These are phyloP conservation scores for Lycorma delicatula DNA, from an alignment of 1,140 invertebrate species.

Conservation along the genomic window DNA sequence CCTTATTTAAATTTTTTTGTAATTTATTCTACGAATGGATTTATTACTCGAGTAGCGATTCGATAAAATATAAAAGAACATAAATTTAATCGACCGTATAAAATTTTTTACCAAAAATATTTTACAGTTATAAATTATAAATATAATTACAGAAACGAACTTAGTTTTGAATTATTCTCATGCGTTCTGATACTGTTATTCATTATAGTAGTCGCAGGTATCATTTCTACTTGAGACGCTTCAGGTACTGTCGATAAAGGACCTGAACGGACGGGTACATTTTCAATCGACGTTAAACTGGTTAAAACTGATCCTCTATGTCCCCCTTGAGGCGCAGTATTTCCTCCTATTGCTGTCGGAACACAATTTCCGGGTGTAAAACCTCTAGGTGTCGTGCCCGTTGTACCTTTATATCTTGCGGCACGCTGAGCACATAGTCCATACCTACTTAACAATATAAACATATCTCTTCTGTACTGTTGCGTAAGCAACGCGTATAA, in stretches of 20 bases:
- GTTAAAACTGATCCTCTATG: background rate
- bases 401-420: slow-evolving; percentile 22
- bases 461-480: slow-evolving; percentile 49
- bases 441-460: slow-evolving; percentile 39
- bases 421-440: slow-evolving; percentile 24
- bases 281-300: background rate
- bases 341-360: background rate
- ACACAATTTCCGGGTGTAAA: background rate
- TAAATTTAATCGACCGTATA: too few species aligned
- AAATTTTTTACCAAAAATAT: too few species aligned
- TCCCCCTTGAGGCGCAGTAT: background rate
- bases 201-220: too few species aligned
- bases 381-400: background rate
- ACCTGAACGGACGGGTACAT: background rate
- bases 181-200: too few species aligned
- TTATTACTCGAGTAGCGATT: too few species aligned
- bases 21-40: too few species aligned
- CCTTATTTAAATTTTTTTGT: too few species aligned
- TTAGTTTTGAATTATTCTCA: too few species aligned
- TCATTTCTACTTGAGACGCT: background rate
- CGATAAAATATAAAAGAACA: too few species aligned
- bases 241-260: background rate
- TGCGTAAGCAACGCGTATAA: slow-evolving; percentile 55
- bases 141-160: too few species aligned
- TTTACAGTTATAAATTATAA: too few species aligned